These are phyloP conservation scores for Spinus olivaceus DNA, from an alignment of 2,797 vertebrate genomes.

Conservation along the genomic window DNA sequence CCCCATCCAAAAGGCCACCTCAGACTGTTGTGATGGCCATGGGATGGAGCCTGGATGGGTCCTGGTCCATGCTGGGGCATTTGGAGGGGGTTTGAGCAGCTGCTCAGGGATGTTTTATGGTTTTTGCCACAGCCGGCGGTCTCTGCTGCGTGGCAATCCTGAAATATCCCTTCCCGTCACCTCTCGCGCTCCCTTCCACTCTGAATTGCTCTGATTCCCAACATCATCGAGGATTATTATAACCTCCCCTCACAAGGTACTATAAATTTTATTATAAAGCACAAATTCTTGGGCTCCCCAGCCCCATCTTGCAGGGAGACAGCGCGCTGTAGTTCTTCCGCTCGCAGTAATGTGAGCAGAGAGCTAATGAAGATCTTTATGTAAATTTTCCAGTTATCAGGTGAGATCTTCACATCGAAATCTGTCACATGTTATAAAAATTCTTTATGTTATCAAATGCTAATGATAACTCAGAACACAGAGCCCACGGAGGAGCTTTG, in stretches of 20 bases:
- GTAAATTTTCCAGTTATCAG: constrained; percentile 79
- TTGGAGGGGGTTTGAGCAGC: neutral
- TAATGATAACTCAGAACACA: constrained; percentile 78
- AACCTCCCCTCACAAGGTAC: constrained; percentile 65
- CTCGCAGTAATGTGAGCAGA: constrained; percentile 68
- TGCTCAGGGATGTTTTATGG: neutral
- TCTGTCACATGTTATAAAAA: constrained; percentile 80
- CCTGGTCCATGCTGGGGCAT: fast-evolving
- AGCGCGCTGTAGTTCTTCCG: constrained; percentile 59
- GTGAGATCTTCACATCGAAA: constrained; percentile 77
- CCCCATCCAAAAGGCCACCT: neutral
- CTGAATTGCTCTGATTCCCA: constrained; percentile 67
- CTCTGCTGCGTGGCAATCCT: constrained; percentile 17
- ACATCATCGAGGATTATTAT: constrained; percentile 73
- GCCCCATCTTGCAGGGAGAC: constrained; percentile 66
- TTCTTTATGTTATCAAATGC: constrained; percentile 80
- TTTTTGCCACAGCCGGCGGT: neutral
- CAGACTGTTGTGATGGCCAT: neutral
- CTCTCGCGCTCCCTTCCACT: neutral
- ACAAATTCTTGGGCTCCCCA: constrained; percentile 67
- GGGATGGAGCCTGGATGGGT: neutral
- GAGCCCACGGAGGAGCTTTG: constrained; percentile 74
- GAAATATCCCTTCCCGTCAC: constrained; percentile 62
- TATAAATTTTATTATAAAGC: constrained; percentile 76
- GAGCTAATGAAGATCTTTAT: constrained; percentile 79